Percentiles rank a stretch among this genome's conserved stretches.
phyloP scores from a whole-genome alignment of 92 coral and sea anemone species.

The Isaurus tuberculatus region DNA sequence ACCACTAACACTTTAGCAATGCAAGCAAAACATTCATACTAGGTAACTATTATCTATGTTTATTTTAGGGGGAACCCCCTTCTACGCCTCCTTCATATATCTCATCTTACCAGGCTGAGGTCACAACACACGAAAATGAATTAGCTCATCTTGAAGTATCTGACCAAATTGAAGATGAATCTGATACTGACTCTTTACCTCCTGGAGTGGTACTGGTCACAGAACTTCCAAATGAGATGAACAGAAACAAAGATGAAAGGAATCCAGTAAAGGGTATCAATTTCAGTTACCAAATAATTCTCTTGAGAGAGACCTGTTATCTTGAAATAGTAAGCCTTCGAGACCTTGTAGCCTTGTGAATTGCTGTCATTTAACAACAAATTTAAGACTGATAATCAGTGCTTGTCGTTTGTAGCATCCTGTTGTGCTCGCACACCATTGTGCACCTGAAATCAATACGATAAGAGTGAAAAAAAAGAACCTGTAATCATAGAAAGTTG shows the following conservation, averaged over 20 bases:
- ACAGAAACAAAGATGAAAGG: neutral
- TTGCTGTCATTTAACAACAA: no score
- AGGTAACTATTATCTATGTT: neutral
- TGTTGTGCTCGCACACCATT: no score
- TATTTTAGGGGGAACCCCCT: slow-evolving; percentile 30
- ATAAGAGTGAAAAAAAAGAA: no score
- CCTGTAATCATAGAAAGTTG: no score
- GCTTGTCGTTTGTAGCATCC: no score
- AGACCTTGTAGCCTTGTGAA: no score
- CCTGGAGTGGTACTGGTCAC: slow-evolving; percentile 33
- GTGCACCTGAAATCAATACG: no score
- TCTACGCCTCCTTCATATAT: slow-evolving; percentile 25
- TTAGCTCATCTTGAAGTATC: neutral
- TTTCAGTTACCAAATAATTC: neutral
- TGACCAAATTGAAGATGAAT: neutral
- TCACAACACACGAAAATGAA: neutral
- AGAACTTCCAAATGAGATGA: slow-evolving; percentile 20
- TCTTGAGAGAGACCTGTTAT: no score
- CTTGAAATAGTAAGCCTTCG: no score
- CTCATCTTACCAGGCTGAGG: slow-evolving; percentile 20
- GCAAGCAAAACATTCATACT: neutral
- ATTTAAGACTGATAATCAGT: no score
- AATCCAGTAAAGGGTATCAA: neutral
- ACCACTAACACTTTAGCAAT: no score
- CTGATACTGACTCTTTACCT: slow-evolving; percentile 25